Evolutionary conservation across 1,140 invertebrate genomes (phyloP), one percentile per base, ranked within the genome.

Genomic region (Habropoda laboriosa): DNA sequence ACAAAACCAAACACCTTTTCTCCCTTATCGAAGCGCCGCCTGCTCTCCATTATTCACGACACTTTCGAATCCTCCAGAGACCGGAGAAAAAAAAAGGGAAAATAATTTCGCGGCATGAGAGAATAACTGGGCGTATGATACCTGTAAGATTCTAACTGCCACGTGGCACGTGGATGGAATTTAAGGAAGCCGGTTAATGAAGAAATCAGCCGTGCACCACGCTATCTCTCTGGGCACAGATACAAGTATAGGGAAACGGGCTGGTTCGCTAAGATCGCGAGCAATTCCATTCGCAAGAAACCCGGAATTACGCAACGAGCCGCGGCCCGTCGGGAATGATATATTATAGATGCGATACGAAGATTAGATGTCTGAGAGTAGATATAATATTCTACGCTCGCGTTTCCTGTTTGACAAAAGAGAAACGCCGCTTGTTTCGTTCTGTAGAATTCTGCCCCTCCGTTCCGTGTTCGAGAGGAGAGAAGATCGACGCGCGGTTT

Each of bases 281-380:
- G 75, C 75, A 78, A 78, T 78, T 78, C 40, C 75, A 78, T 78
- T 71, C 66, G 75, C 75, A 73, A 79, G 77, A 79, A 79, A 79
- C 47, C 70, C 68, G 77, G 77, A 73, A 63, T 79, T 79, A 72
- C 70, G 77, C 68, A 72, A 79, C 68, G 35, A 42, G 24, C 47
- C 45, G 55, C 30, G 55, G 47, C 3, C 77, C 58, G 70, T 45
- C 77, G 47, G 47, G 58, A 72, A 79, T 79, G 77, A 79, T 79
- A 79, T 60, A 79, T 79, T 55, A 55, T n/a, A 63, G 77, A 72
- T 79, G 77, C 58, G 77, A 79, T 79, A 72, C 77, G 66, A 60
- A 79, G 77, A 79, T 72, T 79, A 79, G 77, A 73, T 73, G 68
- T 55, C 57, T 47, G 45, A 3, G 47, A 21, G 38, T 3, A 73